phyloP scores from a whole-genome alignment of 2,797 vertebrate genomes.

The Leuciscus waleckii region DNA sequence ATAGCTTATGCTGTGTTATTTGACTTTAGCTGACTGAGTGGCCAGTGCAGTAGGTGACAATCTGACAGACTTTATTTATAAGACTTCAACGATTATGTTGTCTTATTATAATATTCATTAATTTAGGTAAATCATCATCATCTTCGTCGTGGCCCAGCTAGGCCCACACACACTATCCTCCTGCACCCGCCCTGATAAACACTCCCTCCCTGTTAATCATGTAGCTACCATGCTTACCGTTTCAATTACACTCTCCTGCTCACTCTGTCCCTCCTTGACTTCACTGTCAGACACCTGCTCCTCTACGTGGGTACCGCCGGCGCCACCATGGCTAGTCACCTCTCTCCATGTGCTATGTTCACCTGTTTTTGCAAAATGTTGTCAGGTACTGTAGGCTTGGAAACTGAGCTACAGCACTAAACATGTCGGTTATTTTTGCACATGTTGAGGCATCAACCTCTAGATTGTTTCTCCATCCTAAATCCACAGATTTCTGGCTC shows the following conservation, averaged over 20 bases:
- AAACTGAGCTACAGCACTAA: not conserved
- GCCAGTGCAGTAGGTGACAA: too few species aligned
- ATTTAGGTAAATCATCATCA: conserved; percentile 6
- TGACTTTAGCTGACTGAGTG: too few species aligned
- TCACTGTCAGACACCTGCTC: too few species aligned
- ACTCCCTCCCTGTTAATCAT: too few species aligned
- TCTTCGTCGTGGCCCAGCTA: not conserved
- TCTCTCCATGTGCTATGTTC: too few species aligned
- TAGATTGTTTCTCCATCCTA: conserved; percentile 4
- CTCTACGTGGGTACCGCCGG: too few species aligned
- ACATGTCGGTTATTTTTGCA: conserved; percentile 3
- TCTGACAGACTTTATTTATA: conserved; percentile 20
- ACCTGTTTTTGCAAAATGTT: too few species aligned
- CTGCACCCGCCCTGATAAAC: too few species aligned
- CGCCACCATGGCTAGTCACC: too few species aligned
- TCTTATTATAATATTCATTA: conserved; percentile 36
- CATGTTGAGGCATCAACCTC: conserved; percentile 9
- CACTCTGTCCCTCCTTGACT: conserved; percentile 31
- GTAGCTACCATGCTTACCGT: not conserved
- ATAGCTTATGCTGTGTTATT: too few species aligned
- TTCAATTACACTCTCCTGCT: conserved; percentile 33
- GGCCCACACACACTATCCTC: conserved; percentile 1
- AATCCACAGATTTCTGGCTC: not conserved
- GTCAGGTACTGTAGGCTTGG: too few species aligned
- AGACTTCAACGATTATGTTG: conserved; percentile 13